phyloP scores from a whole-genome alignment of 2,797 vertebrate species.

The Pangasius sanitwongsei region DNA sequence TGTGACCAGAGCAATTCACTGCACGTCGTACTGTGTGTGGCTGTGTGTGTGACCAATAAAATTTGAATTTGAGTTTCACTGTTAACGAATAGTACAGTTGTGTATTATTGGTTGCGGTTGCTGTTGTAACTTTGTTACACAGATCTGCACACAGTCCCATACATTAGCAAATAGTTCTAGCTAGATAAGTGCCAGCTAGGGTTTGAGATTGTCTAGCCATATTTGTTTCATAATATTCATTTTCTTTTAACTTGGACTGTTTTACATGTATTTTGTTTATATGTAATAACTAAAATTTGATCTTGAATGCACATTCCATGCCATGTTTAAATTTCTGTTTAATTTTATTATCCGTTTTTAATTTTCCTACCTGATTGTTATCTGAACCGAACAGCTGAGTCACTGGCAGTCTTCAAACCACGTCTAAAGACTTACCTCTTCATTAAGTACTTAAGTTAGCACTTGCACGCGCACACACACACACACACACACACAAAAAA shows the following conservation, averaged over 20 bases:
- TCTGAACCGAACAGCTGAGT: too few relatives aligned
- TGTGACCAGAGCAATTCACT: not conserved
- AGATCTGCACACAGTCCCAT: not conserved
- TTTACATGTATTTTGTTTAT: not conserved
- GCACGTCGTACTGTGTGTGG: too few relatives aligned
- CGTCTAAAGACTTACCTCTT: too few relatives aligned
- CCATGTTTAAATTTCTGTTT: not conserved
- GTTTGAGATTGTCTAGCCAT: not conserved
- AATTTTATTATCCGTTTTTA: not conserved
- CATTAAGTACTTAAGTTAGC: too few relatives aligned
- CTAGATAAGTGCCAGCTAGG: not conserved
- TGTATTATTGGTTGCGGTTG: not conserved
- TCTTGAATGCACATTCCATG: not conserved
- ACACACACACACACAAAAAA: too few relatives aligned
- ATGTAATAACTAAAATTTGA: not conserved
- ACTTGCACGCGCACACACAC: too few relatives aligned
- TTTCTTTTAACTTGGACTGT: not conserved
- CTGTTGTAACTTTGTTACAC: not conserved
- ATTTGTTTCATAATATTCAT: not conserved
- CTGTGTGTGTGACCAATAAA: not conserved
- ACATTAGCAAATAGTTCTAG: not conserved
- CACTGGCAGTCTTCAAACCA: too few relatives aligned
- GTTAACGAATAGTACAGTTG: not conserved
- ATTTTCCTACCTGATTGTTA: not conserved
- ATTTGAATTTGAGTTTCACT: not conserved